Conservation (phyloP, 2,888 invertebrate genomes). For the Chouioia cunea region DNA sequence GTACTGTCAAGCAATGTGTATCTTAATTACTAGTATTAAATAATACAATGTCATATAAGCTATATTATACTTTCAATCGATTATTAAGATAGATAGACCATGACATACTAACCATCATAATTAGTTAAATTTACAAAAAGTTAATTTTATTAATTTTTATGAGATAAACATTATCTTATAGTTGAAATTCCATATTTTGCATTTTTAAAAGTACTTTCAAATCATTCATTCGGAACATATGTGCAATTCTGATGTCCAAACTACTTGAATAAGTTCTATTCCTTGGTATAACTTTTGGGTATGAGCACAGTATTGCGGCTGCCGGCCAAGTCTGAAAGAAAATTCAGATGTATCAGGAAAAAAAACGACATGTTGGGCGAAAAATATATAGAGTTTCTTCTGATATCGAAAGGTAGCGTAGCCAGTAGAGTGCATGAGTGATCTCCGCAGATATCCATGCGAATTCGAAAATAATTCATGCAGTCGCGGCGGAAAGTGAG, state of each 20-base stretch:
- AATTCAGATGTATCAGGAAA: slow-evolving; percentile 36
- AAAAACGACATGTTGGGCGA: slow-evolving; percentile 30
- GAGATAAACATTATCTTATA: background rate
- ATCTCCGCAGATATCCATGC: slow-evolving; percentile 56
- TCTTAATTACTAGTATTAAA: too few relatives aligned
- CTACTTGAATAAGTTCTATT: slow-evolving; percentile 26
- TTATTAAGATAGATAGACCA: too few relatives aligned
- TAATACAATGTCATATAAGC: too few relatives aligned
- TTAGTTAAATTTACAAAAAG: too few relatives aligned
- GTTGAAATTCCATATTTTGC: background rate
- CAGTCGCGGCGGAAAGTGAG: slow-evolving; percentile 18
- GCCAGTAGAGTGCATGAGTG: slow-evolving; percentile 49
- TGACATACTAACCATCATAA: too few relatives aligned
- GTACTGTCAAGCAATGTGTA: too few relatives aligned
- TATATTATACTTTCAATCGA: too few relatives aligned
- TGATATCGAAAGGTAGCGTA: background rate
- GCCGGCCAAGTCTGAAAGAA: background rate
- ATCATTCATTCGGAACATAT: slow-evolving; percentile 17
- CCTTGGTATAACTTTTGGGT: slow-evolving; percentile 35
- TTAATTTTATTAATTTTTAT: too few relatives aligned
- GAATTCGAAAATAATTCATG: slow-evolving; percentile 59
- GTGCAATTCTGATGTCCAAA: slow-evolving; percentile 23
- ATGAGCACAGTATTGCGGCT: slow-evolving; percentile 1
- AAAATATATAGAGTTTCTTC: slow-evolving; percentile 37
- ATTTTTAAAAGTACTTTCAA: background rate